Evolutionary conservation across 2,797 vertebrate genomes (phyloP).

Genomic region (Florisuga fusca): DNA sequence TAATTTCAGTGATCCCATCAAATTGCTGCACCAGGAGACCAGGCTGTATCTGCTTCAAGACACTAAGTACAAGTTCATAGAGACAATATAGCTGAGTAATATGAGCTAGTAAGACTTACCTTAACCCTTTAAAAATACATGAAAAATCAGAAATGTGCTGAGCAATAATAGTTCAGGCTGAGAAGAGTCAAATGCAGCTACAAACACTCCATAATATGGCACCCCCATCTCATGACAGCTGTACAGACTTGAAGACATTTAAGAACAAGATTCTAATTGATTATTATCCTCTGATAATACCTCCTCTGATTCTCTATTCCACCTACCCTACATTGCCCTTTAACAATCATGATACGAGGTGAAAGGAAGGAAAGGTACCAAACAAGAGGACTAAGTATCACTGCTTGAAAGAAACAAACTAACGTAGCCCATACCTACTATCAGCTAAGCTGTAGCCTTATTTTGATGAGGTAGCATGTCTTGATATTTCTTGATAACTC

Average conservation of each 20-base stretch:
- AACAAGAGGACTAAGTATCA: not conserved
- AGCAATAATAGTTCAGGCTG: not conserved
- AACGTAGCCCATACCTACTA: not conserved
- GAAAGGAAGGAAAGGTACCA: not conserved
- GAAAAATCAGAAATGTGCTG: not conserved
- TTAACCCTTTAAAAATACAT: not conserved
- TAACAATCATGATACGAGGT: not conserved
- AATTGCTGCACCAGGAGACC: not conserved
- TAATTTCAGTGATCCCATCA: not conserved
- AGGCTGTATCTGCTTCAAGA: not conserved
- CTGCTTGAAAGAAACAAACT: not conserved
- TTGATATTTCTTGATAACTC: not conserved
- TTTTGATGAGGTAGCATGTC: not conserved
- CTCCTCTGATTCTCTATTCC: not conserved
- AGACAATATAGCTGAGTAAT: not conserved
- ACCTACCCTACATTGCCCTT: not conserved
- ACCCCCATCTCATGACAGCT: not conserved
- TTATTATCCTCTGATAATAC: not conserved
- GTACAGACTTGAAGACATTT: not conserved
- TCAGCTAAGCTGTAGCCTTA: not conserved
- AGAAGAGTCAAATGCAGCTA: not conserved
- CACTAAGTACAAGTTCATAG: not conserved
- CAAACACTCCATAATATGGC: not conserved
- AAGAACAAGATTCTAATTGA: not conserved
- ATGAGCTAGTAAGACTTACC: not conserved